These are phyloP conservation scores for Rhopilema esculentum DNA, from an alignment of 30 jellyfish, hydroid and myxozoan genomes.

Conservation along the genomic window DNA sequence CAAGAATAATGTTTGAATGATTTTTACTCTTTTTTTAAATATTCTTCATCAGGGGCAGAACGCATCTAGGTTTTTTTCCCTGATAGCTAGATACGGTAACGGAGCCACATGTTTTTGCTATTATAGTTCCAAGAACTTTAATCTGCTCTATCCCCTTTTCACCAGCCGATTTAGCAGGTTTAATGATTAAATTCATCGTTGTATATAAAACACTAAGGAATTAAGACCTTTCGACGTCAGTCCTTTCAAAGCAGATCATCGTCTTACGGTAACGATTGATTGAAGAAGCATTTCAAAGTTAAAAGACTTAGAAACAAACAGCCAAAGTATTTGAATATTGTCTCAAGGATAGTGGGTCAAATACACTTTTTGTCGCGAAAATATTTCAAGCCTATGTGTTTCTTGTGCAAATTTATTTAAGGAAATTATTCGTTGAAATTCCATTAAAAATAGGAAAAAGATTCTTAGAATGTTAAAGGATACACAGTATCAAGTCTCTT, in stretches of 20 bases:
- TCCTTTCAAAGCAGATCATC: background rate
- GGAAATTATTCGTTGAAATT: no score
- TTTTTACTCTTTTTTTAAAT: no score
- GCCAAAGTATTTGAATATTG: background rate
- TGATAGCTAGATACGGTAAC: background rate
- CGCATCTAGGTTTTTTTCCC: background rate
- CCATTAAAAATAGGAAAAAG: no score
- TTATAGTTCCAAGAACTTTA: background rate
- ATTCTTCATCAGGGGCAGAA: background rate
- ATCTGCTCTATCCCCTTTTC: background rate
- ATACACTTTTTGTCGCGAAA: background rate
- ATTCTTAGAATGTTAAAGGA: no score
- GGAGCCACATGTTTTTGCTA: background rate
- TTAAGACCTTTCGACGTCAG: background rate
- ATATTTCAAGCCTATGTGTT: background rate
- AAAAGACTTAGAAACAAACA: background rate
- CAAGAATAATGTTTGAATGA: no score
- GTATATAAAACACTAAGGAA: no score
- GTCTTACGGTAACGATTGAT: background rate
- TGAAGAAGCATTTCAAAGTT: background rate
- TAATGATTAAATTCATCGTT: no score
- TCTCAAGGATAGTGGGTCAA: background rate
- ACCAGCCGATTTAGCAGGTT: background rate
- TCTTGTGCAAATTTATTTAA: no score
- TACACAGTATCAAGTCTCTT: no score